phyloP scores from a whole-genome alignment of 2,797 vertebrate genomes.

The Furcifer pardalis region DNA sequence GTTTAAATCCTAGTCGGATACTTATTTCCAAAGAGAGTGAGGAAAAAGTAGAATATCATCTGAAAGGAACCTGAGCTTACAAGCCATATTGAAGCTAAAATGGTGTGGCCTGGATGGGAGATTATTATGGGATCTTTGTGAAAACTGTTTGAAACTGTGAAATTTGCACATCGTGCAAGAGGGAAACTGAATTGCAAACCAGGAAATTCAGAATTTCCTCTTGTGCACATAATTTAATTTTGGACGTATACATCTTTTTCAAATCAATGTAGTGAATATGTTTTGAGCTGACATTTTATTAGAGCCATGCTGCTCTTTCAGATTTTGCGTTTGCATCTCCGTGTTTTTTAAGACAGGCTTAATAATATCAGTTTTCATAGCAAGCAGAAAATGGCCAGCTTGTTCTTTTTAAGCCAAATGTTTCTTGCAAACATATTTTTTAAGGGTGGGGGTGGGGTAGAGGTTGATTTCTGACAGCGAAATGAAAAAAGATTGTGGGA shows the following conservation, averaged over 20 bases:
- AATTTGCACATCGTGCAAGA: not conserved
- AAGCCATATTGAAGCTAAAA: not conserved
- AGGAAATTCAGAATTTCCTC: not conserved
- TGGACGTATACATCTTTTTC: not conserved
- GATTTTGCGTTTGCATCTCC: not conserved
- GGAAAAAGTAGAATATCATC: not conserved
- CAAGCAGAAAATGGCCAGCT: not conserved
- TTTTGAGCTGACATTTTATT: not conserved
- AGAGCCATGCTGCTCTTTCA: not conserved
- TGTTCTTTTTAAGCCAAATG: not conserved
- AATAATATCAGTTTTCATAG: not conserved
- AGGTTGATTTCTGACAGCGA: not conserved
- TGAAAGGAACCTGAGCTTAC: not conserved
- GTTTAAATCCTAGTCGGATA: conserved; percentile 22
- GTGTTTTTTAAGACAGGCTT: not conserved
- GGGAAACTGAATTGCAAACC: not conserved
- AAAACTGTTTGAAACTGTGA: too few species aligned
- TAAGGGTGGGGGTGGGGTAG: too few species aligned
- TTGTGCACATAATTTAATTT: not conserved
- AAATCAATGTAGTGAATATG: not conserved
- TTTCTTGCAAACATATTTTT: not conserved
- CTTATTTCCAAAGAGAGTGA: not conserved
- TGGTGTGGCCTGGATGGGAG: not conserved
- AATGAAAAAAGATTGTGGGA: too few species aligned
- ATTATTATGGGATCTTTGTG: not conserved